Conservation (phyloP, 1,140 invertebrate genomes). For the Pachyrhynchus sulphureomaculatus region DNA sequence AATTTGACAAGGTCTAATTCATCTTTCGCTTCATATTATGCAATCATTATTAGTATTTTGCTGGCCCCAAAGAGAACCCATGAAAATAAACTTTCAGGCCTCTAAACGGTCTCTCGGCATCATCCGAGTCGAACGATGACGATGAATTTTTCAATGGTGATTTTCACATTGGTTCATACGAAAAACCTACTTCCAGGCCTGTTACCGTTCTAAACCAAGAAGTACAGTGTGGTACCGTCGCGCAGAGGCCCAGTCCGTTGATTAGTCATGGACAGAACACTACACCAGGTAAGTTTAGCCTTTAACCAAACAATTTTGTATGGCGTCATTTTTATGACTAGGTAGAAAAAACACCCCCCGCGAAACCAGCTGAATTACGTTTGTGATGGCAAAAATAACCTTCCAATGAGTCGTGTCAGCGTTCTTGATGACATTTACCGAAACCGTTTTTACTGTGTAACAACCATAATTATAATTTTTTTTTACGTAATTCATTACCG, state of each 20-base stretch:
- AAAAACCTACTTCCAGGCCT: conserved; percentile 21
- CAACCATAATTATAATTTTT: too few species aligned
- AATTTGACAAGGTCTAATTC: too few species aligned
- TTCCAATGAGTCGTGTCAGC: too few species aligned
- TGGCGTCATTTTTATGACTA: not conserved
- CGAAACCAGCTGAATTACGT: not conserved
- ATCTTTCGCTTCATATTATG: too few species aligned
- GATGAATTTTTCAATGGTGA: conserved; percentile 41
- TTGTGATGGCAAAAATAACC: too few species aligned
- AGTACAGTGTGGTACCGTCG: conserved; percentile 36
- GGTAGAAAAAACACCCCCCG: not conserved
- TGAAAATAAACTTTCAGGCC: too few species aligned
- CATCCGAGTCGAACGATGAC: conserved; percentile 12
- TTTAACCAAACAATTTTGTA: not conserved
- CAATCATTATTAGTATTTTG: too few species aligned
- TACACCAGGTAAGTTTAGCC: conserved; percentile 35
- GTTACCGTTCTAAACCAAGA: not conserved
- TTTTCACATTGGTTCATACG: conserved; percentile 19
- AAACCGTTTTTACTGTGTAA: too few species aligned
- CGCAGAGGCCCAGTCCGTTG: conserved; percentile 27
- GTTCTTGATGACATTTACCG: too few species aligned
- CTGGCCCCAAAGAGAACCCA: too few species aligned
- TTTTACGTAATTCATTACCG: not conserved
- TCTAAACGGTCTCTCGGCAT: too few species aligned
- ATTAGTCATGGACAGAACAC: conserved; percentile 41